Evolutionary conservation across 2,113 vertebrate species (phyloP), one percentile per base, ranked within the genome.

Genomic region (Xiphias gladius): DNA sequence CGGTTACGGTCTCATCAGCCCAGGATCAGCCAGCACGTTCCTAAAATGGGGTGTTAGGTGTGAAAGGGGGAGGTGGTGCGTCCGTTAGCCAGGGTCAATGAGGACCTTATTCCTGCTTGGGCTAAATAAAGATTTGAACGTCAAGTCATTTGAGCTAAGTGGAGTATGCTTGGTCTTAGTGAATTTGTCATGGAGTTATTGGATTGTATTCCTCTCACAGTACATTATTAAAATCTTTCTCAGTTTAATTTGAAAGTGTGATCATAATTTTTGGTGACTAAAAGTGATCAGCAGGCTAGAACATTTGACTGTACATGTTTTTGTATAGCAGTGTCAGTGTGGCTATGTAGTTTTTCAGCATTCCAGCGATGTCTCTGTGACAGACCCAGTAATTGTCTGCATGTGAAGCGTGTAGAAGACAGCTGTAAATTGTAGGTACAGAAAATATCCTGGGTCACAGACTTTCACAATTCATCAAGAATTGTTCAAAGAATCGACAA

Each of bases 91-190:
- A 24, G 63, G 76, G 82, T 87, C 83, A 88, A 41, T 22, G 61
- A 89, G 65, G 67, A 65, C 68, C 67, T 86, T 70, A 52, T 55
- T 80, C 54, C 61, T 55, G 55, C 22, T 20, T 5, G 65, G 55
- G 84, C 93, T 93, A 94, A 92, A 86, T 89, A 88, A 93, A 92
- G 93, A 84, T 77, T 77, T 54, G 74, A 59, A 73, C 43, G 4
- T 59, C 11, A 13, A 67, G 88, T 64, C 67, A 84, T 85, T 65
- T 84, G 63, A 88, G 84, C 84, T 57, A 2, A 74, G 57, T 12
- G 37, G 58, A 62, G 70, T 64, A 26, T 48, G 48, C 61, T 24
- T 6, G 39, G 79, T 65, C 68, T 79, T 43, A 17, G 48, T 72
- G 28, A 52, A 22, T 37, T 35, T 55, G 41, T 57, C 28, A 16